Evolutionary conservation across 2,888 invertebrate species (phyloP).

Genomic region (Eremobia ochroleuca): DNA sequence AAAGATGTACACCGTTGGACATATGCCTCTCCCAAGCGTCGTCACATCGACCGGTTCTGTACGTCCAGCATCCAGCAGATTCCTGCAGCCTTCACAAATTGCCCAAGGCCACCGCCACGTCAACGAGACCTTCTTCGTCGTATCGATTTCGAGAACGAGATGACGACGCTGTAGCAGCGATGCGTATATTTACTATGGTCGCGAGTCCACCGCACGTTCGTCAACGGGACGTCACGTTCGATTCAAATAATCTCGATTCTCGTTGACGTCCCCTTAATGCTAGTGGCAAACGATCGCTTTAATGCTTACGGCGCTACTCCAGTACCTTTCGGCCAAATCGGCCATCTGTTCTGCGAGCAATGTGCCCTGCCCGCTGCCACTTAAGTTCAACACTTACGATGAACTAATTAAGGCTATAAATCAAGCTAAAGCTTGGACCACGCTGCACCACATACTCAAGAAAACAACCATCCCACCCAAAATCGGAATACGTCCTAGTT

Average conservation of each 20-base stretch:
- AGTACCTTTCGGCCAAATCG: not conserved
- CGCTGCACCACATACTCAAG: constrained; percentile 4
- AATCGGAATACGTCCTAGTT: constrained; percentile 59
- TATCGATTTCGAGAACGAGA: too few species aligned
- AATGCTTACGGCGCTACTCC: not conserved
- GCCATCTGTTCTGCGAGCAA: not conserved
- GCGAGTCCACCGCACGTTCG: not conserved
- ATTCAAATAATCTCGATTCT: not conserved
- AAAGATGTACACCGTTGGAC: too few species aligned
- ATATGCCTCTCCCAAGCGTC: too few species aligned
- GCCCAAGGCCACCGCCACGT: too few species aligned
- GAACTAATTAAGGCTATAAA: not conserved
- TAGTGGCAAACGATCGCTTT: not conserved
- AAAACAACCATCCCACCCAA: not conserved
- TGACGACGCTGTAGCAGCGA: too few species aligned
- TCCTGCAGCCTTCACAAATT: too few species aligned
- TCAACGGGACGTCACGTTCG: not conserved
- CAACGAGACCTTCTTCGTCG: too few species aligned
- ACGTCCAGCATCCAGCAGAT: too few species aligned
- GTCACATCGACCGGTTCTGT: too few species aligned
- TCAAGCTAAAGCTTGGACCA: not conserved
- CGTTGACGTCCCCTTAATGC: too few species aligned
- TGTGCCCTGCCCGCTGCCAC: not conserved
- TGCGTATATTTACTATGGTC: too few species aligned
- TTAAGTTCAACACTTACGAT: constrained; percentile 1